phyloP scores from a whole-genome alignment of 2,888 invertebrate genomes.

The Hirtodrosophila confusa region DNA sequence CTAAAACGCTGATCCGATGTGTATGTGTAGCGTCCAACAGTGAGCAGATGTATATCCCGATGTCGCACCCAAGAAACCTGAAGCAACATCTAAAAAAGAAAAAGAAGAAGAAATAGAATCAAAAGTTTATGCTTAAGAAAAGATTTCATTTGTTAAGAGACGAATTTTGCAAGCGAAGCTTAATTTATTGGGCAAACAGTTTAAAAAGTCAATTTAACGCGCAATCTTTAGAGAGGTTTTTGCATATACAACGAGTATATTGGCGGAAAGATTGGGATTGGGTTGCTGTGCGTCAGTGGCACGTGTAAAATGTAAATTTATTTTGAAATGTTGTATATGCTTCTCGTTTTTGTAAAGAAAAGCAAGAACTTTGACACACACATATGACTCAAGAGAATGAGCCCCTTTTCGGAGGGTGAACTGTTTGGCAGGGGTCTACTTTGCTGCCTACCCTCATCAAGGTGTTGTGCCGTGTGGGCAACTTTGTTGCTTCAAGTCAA shows the following conservation, averaged over 20 bases:
- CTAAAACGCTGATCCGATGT: slow-evolving; percentile 96
- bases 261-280: background rate
- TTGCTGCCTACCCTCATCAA: slow-evolving; percentile 55
- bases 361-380: slow-evolving; percentile 46
- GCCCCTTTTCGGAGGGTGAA: slow-evolving; percentile 7
- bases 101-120: background rate
- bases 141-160: slow-evolving; percentile 52
- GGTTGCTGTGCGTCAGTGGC: slow-evolving; percentile 39
- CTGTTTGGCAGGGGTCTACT: too few relatives aligned
- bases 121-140: slow-evolving; percentile 14
- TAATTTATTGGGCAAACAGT: slow-evolving; percentile 64
- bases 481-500: slow-evolving; percentile 47
- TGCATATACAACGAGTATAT: background rate
- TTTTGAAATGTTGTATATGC: slow-evolving; percentile 56
- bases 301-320: slow-evolving; percentile 74
- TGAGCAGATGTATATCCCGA: slow-evolving; percentile 94
- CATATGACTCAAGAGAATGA: slow-evolving; percentile 28
- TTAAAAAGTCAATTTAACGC: slow-evolving; percentile 73
- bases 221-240: slow-evolving; percentile 32
- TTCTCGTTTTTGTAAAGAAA: slow-evolving; percentile 24
- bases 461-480: slow-evolving; percentile 15
- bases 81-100: slow-evolving; percentile 85
- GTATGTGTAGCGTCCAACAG: slow-evolving; percentile 95
- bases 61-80: slow-evolving; percentile 97
- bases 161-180: slow-evolving; percentile 40